Conservation (phyloP, 2,888 invertebrate genomes). For the Busseola fusca region DNA sequence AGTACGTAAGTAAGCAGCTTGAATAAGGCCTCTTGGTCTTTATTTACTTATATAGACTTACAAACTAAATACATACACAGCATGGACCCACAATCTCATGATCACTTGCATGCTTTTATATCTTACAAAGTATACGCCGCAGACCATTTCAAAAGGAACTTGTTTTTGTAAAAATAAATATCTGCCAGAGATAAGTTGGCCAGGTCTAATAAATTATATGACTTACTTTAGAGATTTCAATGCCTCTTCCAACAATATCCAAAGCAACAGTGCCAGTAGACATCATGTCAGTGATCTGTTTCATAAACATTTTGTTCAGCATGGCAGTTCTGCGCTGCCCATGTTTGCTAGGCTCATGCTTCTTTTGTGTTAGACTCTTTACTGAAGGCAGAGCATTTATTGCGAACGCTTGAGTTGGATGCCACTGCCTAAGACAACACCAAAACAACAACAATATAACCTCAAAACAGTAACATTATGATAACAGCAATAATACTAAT, state of each 20-base stretch:
- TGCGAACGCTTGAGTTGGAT: slow-evolving; percentile 68
- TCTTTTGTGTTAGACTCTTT: slow-evolving; percentile 81
- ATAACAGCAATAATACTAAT: neutral
- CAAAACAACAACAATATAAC: slow-evolving; percentile 51
- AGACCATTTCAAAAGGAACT: neutral
- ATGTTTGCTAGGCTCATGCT: slow-evolving; percentile 86
- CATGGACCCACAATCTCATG: neutral
- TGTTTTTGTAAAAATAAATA: neutral
- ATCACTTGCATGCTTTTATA: neutral
- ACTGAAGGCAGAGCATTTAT: slow-evolving; percentile 73
- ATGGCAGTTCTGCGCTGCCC: slow-evolving; percentile 90
- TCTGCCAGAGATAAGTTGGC: neutral
- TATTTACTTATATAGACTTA: neutral
- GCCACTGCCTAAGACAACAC: slow-evolving; percentile 76
- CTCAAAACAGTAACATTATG: slow-evolving; percentile 43
- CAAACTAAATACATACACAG: neutral
- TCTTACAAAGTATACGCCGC: neutral
- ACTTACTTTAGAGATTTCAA: slow-evolving; percentile 92
- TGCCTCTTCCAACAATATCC: slow-evolving; percentile 90
- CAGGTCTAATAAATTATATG: neutral
- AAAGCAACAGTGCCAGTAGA: slow-evolving; percentile 91
- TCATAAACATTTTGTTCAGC: slow-evolving; percentile 95
- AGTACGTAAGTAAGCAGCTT: neutral
- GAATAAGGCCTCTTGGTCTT: neutral
- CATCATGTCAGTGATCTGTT: slow-evolving; percentile 93